A percentile compares a stretch with the other conserved stretches of the same genome.
Conservation (phyloP, 1,140 invertebrate genomes). For the Drosophila bocqueti region DNA sequence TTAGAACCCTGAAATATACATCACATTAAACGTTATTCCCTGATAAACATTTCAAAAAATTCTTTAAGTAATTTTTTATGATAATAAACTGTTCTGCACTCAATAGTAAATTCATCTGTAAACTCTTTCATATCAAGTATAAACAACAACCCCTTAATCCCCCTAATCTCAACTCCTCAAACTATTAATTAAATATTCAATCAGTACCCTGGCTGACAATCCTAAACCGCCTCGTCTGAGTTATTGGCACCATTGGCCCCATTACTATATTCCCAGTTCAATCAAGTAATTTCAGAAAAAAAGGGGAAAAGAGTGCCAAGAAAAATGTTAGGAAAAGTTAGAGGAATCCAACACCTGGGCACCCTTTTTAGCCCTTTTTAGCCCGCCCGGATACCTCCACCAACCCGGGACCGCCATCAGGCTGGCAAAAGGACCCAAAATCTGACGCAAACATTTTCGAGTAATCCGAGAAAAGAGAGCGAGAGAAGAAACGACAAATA, state of each 20-base stretch:
- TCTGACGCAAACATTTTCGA: slow-evolving; percentile 55
- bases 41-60: not conserved
- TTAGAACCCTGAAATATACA: not conserved
- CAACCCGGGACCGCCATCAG: slow-evolving; percentile 16
- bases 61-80: not conserved
- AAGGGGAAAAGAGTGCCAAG: slow-evolving; percentile 19
- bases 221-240: not conserved
- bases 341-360: slow-evolving; percentile 39
- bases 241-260: slow-evolving; percentile 36
- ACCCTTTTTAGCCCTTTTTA: slow-evolving; percentile 27
- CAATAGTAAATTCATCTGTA: no score
- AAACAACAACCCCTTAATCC: no score
- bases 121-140: not conserved
- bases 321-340: slow-evolving; percentile 34
- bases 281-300: slow-evolving; percentile 42
- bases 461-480: slow-evolving; percentile 35
- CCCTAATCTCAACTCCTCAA: not conserved
- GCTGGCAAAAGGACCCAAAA: slow-evolving; percentile 25
- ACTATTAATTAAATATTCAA: slow-evolving; percentile 34
- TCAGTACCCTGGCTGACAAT: slow-evolving; percentile 9
- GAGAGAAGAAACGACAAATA: slow-evolving; percentile 38
- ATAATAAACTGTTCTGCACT: not conserved
- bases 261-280: slow-evolving; percentile 46
- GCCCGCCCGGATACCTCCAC: not conserved
- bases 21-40: not conserved